Evolutionary conservation across 2,113 vertebrate genomes (phyloP), one percentile per base, ranked within the genome.

Genomic region (Atlantisia rogersi): DNA sequence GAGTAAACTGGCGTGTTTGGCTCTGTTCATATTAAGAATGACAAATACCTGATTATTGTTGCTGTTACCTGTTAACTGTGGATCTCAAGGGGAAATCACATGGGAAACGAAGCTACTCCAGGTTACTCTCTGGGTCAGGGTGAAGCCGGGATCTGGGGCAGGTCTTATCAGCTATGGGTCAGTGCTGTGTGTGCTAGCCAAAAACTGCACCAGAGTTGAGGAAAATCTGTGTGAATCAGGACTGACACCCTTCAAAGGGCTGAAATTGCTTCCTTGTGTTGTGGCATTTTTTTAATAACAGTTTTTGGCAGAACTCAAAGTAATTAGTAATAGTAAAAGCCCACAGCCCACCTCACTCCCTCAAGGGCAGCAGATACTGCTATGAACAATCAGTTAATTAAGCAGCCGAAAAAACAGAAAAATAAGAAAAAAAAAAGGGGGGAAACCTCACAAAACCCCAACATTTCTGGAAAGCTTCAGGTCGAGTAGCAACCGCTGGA

Each of bases 261-360:
- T 89, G 86, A 91, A 95, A 75, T 39, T 16, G 25, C 42, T 82
- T 82, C 17, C 2, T 37, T 28, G 32, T 20, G 9, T 32, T 15
- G 7, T 42, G 24, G 35, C 35, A 35, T 35, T 35, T 35, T 35
- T 35, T 35, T 35, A 35, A 35, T 35, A 67, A 35, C 25, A 16
- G 28, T 84, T 89, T 83, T 53, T 82, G 77, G 91, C 91, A 94
- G 48, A 87, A 64, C 24, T 82, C 58, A 15, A 46, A 78, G 73
- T 48, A 81, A 92, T 88, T 86, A 82, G 83, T 86, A 83, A 89
- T 3, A 53, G 35, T 60, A 79, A 92, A 89, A 91, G 39, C 52
- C 50, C 64, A 32, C n/a, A 74, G 64, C 26, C 80, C 86, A 95
- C 83, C 77, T 89, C 88, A 56, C 26, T 92, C 46, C 71, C 65